Percentiles rank a stretch among this genome's conserved stretches.
Evolutionary conservation across 1,140 invertebrate species (phyloP).

Genomic region (Caenorhabditis briggsae): DNA sequence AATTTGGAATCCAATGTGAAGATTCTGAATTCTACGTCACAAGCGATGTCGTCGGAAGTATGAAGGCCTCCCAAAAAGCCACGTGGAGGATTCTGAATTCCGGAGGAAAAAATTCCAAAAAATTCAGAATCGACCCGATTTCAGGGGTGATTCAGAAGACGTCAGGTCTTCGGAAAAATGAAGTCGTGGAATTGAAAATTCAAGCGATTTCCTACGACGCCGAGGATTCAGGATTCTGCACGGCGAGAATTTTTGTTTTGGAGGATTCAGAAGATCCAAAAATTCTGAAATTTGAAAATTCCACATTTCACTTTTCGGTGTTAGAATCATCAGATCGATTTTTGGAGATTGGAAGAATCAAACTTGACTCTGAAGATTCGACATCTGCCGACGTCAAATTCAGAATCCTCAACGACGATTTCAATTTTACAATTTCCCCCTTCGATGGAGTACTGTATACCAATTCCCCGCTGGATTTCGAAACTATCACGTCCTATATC

Average conservation of each 20-base stretch:
- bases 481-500: background rate
- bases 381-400: background rate
- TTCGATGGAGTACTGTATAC: slow-evolving; percentile 4
- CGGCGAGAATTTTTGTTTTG: background rate
- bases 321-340: background rate
- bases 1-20: background rate
- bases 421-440: slow-evolving; percentile 41
- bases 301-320: background rate
- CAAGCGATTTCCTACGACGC: slow-evolving; percentile 32
- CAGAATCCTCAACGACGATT: slow-evolving; percentile 10
- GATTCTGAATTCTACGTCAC: background rate
- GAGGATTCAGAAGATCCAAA: background rate
- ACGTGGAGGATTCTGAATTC: background rate
- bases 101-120: background rate
- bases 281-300: background rate
- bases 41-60: background rate
- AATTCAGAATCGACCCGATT: background rate
- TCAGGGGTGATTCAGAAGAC: background rate
- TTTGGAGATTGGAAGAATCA: background rate
- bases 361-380: background rate
- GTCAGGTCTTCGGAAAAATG: background rate
- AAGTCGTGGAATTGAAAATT: background rate
- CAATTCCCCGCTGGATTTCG: background rate
- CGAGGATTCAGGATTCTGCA: background rate
- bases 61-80: background rate